Evolutionary conservation across 2,888 invertebrate species (phyloP), one percentile per base, ranked within the genome.

Genomic region (Caradrina kadenii): DNA sequence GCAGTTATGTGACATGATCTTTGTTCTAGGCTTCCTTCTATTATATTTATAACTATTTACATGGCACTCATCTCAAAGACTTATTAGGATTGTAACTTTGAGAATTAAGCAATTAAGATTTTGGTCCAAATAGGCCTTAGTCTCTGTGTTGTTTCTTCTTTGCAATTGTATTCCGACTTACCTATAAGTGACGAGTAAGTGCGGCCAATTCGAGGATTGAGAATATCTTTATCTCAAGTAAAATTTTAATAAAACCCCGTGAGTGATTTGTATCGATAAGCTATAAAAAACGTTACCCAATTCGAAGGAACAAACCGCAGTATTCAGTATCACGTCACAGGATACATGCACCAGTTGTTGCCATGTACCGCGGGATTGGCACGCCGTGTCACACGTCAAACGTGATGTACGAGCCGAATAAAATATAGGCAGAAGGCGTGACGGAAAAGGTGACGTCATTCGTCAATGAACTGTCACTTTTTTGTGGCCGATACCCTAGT

Each of bases 401-500:
- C 52, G 86, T 90, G 90, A 90, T 86, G 84, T 83, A 86, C 84
- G 88, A 84, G 73, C 73, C 81, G 79, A 87, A 88, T 88, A 89
- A 91, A 90, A 90, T 87, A 89, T 88, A 78, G 81, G 80, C 81
- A 78, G 73, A 70, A 74, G 81, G 72, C 73, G 80, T 81, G 77
- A 82, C 84, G 69, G 77, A 73, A 73, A 79, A 82, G 80, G 86
- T 89, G 88, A 88, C 88, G 86, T 89, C 89, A 88, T 90, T 81
- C 88, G 90, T 92, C 91, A 91, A 87, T 86, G 75, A 75, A 71
- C 69, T 83, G 86, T 83, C 89, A 87, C 69, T 89, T 88, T 89
- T 89, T 87, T 86, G 78, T 65, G 71, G 78, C 75, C 65, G 73
- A 73, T 80, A 78, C 81, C 66, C 79, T 76, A 81, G 70, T 68